Base-by-base conservation (phyloP, 2,888 invertebrate genomes). In the Dicyrtoma fusca region DNA sequence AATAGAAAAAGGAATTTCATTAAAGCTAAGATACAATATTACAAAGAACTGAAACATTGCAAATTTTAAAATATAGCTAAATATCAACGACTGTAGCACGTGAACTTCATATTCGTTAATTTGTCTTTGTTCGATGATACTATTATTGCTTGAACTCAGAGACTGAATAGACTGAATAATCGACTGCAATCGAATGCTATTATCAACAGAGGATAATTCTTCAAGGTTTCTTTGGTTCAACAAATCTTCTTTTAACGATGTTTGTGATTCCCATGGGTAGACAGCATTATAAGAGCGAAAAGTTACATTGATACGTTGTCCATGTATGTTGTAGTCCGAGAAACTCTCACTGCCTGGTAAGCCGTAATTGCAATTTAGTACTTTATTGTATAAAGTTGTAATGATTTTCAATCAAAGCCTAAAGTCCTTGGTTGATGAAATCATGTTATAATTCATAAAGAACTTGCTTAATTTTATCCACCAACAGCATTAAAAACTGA, bases 291-390 rank as follows among this genome's bases (percentile, higher is more conserved):
- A 53, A n/a, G 42, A 51, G 3, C 8, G 51, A 47, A 66, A 66
- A 4, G 51, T 26, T 19, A 69, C 53, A 17, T 42, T 19, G n/a
- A 69, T 53, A 57, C 23, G 17, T 44, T 69, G 34, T 10, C 69
- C 69, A 34, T 69, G 25, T 26, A 57, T 45, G 69, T 53, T 69
- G 55, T 21, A 42, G 23, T 69, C 57, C 25, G 19, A 26, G 49
- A 34, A 66, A 21, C 17, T 26, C 26, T 53, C 55, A n/a, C 19
- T n/a, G 53, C 66, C 66, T 66, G 53, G 42, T 23, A 66, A 53
- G 14, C 5, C 62, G 25, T 23, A 5, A 34, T 26, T 23, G 4
- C n/a, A 45, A 64, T 14, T 21, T 17, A 47, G 6, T 42, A 17
- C 34, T 17, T 26, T 45, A 45, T 45, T 45, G 45, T 45, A 10